Base-by-base conservation (phyloP, 2,113 vertebrate species). In the Varanus salvator region DNA sequence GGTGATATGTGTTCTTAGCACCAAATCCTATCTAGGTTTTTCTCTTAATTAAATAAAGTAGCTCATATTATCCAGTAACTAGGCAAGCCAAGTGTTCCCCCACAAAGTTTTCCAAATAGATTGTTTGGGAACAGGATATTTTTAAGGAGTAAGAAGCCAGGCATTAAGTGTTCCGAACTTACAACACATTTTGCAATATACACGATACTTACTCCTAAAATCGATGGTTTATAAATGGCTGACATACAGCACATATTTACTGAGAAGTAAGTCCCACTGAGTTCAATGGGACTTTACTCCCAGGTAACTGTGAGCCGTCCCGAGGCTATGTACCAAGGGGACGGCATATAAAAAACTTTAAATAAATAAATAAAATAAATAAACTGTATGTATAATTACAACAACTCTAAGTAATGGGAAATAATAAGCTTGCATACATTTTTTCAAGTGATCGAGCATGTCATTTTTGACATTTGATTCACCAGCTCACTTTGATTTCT, bases 391-490 rank as follows among this genome's bases (percentile, higher is more conserved):
- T 54, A 54, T 7, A 12, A 60, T 17, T 57, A 11, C 12, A 50
- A 27, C 12, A 69, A 9, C 34, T 23, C 48, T 69, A 68, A 76
- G 4, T 4, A 27, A 3, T 29, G 89, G 66, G 66, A 27, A 80
- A 5, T 87, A 92, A 54, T 71, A 85, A 92, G 2, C 52, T 77
- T 93, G 75, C 72, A 34, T 92, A 29, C 2, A 7, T 91, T 93
- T 64, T 90, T 95, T 94, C 80, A 91, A 89, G 86, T 93, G 86
- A 44, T 4, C 92, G 44, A 14, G 94, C 60, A 84, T 87, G 83
- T 90, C 90, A 91, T 91, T 90, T 91, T 31, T 8, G 12, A 14
- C 7, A 15, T 80, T 31, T 44, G 8, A 64, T 74, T 27, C 19
- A 21, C 27, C 15, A 31, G 25, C 34, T 48, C 5, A 7, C 50